A percentile compares a stretch with the other conserved stretches of the same genome.
phyloP scores from a whole-genome alignment of 1,140 invertebrate genomes.

The Drosophila sechellia region DNA sequence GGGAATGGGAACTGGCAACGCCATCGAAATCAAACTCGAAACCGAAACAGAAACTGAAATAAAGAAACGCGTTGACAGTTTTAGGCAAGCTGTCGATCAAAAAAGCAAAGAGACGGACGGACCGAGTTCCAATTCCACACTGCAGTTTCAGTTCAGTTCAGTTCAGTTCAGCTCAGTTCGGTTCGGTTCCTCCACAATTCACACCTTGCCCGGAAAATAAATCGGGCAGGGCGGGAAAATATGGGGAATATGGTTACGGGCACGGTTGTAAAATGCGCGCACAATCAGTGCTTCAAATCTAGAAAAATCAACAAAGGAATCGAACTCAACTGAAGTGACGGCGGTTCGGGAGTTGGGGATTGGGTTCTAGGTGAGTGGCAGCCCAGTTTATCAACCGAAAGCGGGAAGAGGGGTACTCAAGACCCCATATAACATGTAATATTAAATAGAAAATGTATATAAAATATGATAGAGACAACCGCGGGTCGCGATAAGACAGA shows the following conservation, averaged over 20 bases:
- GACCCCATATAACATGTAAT: slow-evolving; percentile 50
- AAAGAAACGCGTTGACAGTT: slow-evolving; percentile 77
- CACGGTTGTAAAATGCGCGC: slow-evolving; percentile 70
- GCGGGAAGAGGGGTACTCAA: slow-evolving; percentile 17
- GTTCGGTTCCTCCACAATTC: slow-evolving; percentile 41
- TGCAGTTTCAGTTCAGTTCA: slow-evolving; percentile 20
- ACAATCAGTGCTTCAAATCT: slow-evolving; percentile 80
- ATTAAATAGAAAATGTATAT: slow-evolving; percentile 52
- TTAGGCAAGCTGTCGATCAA: slow-evolving; percentile 83
- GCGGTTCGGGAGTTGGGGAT: slow-evolving; percentile 17
- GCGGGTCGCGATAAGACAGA: slow-evolving; percentile 13
- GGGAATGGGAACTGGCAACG: slow-evolving; percentile 9
- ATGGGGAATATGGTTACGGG: slow-evolving; percentile 15
- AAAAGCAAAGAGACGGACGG: slow-evolving; percentile 41
- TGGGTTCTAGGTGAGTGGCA: slow-evolving; percentile 49
- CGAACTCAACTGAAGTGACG: slow-evolving; percentile 60
- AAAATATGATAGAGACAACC: slow-evolving; percentile 31
- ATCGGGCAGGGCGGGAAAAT: neutral
- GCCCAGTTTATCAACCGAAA: slow-evolving; percentile 46
- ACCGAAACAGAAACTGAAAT: slow-evolving; percentile 36
- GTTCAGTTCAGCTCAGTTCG: no score
- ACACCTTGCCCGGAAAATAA: slow-evolving; percentile 58
- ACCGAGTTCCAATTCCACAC: slow-evolving; percentile 45
- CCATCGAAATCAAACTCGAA: slow-evolving; percentile 6
- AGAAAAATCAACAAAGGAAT: slow-evolving; percentile 80